A percentile compares a stretch with the other conserved stretches of the same genome.
Conservation (phyloP, 2,797 vertebrate genomes). For the Dipus sagitta region DNA sequence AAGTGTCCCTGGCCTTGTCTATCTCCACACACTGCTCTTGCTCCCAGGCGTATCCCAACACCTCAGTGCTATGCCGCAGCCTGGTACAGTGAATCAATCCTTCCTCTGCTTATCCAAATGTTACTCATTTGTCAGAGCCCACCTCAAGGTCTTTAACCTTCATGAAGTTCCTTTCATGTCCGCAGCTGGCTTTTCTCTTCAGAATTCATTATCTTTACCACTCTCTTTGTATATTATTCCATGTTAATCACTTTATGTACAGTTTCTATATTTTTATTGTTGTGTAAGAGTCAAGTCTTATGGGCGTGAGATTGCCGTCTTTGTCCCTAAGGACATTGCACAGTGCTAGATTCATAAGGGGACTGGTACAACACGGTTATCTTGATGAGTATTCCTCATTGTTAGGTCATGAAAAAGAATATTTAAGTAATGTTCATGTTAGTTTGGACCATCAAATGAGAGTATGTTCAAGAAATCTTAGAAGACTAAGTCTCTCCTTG, state of each 20-base stretch:
- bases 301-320: neutral
- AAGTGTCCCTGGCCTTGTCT: neutral
- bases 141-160: neutral
- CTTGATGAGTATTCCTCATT: neutral
- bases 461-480: conserved; percentile 11
- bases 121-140: neutral
- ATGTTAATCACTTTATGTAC: conserved; percentile 10
- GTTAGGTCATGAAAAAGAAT: neutral
- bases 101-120: neutral
- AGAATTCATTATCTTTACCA: neutral
- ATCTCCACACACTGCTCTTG: neutral
- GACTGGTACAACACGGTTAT: neutral
- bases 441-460: conserved; percentile 56
- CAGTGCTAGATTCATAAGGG: neutral
- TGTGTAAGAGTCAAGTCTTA: neutral
- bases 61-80: neutral
- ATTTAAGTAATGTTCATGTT: conserved; percentile 25
- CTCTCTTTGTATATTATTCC: neutral
- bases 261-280: neutral
- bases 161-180: neutral
- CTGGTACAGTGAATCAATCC: neutral
- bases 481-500: neutral
- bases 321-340: neutral
- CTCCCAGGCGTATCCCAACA: neutral
- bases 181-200: conserved; percentile 7